phyloP scores from a whole-genome alignment of 1,140 invertebrate genomes.

The Listronotus bonariensis region DNA sequence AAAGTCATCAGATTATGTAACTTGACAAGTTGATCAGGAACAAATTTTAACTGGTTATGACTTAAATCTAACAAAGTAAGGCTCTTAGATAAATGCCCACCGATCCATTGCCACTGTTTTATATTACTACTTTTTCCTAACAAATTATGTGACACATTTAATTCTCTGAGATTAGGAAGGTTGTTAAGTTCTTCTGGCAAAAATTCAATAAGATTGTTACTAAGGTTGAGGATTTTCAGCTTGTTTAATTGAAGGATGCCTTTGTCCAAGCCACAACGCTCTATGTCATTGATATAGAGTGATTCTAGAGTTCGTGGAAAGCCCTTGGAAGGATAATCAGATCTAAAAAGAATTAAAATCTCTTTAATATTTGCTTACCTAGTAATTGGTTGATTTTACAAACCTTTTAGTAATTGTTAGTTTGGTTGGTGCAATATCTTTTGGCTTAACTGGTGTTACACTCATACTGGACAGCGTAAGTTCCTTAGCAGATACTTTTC shows the following conservation, averaged over 20 bases:
- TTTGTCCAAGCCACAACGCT: conserved; percentile 66
- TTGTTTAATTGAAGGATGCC: conserved; percentile 68
- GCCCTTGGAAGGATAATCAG: conserved; percentile 71
- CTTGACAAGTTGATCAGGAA: conserved; percentile 67
- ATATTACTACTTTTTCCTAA: conserved; percentile 60
- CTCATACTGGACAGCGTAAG: conserved; percentile 60
- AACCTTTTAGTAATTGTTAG: conserved; percentile 62
- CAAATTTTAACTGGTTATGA: conserved; percentile 62
- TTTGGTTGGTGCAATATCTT: conserved; percentile 59
- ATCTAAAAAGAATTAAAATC: conserved; percentile 37
- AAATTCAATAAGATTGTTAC: conserved; percentile 73
- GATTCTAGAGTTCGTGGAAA: conserved; percentile 67
- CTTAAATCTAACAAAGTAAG: conserved; percentile 64
- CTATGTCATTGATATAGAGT: conserved; percentile 63
- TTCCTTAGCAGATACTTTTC: conserved; percentile 62
- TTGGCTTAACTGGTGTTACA: conserved; percentile 57
- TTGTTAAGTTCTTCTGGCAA: conserved; percentile 75
- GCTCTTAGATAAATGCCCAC: conserved; percentile 54
- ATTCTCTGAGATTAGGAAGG: conserved; percentile 66
- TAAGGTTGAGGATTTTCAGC: conserved; percentile 74
- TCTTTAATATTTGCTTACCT: too few species aligned
- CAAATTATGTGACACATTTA: conserved; percentile 73
- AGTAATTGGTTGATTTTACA: neutral
- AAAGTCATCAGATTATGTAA: conserved; percentile 62
- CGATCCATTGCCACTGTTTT: conserved; percentile 69